These are phyloP conservation scores for Muntiacus reevesi DNA, from an alignment of 2,113 vertebrate species.

Conservation along the genomic window DNA sequence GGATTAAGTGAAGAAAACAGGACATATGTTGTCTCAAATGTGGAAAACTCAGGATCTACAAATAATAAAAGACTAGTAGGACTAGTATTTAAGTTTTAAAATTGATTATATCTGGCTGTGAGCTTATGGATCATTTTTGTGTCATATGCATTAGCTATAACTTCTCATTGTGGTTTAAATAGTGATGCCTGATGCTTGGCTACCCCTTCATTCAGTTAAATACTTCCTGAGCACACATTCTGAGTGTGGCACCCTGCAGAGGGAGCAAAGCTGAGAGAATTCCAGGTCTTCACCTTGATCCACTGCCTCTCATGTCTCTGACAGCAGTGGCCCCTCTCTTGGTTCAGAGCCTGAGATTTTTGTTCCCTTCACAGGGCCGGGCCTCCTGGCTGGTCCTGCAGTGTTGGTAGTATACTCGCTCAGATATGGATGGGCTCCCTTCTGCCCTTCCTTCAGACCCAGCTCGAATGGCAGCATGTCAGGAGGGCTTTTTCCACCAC, in stretches of 20 bases:
- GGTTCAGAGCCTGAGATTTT: neutral
- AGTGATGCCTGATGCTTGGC: neutral
- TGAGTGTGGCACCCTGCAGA: neutral
- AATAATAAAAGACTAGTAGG: neutral
- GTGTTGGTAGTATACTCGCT: fast-evolving
- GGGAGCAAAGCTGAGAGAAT: neutral
- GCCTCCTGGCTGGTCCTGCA: neutral
- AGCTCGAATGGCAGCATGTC: neutral
- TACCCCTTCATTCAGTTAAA: neutral
- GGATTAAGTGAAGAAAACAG: neutral
- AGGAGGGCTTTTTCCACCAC: neutral
- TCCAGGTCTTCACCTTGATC: neutral
- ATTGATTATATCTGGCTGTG: neutral
- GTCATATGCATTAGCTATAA: neutral
- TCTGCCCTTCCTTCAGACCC: too few species aligned
- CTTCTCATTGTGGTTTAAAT: neutral
- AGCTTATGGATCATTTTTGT: neutral
- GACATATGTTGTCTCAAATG: neutral
- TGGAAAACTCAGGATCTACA: neutral
- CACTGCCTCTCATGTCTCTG: neutral
- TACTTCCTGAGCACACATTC: neutral
- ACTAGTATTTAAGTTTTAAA: neutral
- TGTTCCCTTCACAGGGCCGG: neutral
- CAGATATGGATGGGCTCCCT: fast-evolving
- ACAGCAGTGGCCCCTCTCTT: neutral